Evolutionary conservation across 2,113 vertebrate genomes (phyloP), one percentile per base, ranked within the genome.

Genomic region (Neogale vison): DNA sequence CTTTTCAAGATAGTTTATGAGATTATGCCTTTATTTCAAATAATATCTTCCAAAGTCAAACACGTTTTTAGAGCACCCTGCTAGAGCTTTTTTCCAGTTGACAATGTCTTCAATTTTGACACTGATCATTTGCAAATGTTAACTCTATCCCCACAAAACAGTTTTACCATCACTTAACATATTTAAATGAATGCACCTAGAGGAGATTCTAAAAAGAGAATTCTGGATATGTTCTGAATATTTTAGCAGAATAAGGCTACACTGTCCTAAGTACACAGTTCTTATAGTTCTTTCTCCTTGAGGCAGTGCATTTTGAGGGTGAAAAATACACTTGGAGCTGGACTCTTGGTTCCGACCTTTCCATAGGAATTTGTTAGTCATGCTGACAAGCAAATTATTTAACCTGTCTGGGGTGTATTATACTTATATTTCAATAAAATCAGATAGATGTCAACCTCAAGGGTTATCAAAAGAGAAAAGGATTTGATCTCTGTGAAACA

Each of bases 401-500:
- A 86, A 80, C 10, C 10, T 84, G 61, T 82, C 29, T 72, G 34
- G 50, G 14, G 15, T 8, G 59, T 57, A 84, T 61, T 80, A 74
- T 87, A 20, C 15, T 88, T 47, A 79, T 45, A n/a, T 55, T 88
- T 91, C 88, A 79, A 92, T 88, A 2, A 1, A 94, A 23, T 71
- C 65, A 89, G 4, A 39, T 24, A 91, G 29, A 93, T 83, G 6
- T 6, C 47, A 79, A 74, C 39, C 61, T 84, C 79, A 6, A 96
- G 72, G 6, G 8, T 79, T 95, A 87, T 39, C 94, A 31, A 36
- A 93, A 97, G 52, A 89, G 39, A 95, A 52, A 87, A 86, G 26
- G 20, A 76, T 93, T 83, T 92, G 31, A 86, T 80, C 71, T 93
- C 76, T 57, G 29, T 88, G 88, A 95, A 88, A 94, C 29, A 90